Evolutionary conservation across 2,888 invertebrate genomes (phyloP).

Genomic region (Esperia sulphurella): DNA sequence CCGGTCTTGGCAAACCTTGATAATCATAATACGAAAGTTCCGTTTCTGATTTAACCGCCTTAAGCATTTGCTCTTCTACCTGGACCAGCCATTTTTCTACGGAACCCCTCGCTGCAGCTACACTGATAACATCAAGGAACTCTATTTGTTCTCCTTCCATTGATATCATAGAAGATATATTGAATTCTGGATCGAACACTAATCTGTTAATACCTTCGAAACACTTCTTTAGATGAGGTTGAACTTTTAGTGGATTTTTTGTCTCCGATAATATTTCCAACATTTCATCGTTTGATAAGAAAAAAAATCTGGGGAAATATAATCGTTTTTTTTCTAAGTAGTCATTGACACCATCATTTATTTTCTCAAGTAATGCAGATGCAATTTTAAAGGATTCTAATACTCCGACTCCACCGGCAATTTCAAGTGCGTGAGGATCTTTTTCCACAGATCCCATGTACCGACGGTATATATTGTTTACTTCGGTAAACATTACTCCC

Average conservation of each 20-base stretch:
- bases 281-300: conserved; percentile 94
- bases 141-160: conserved; percentile 86
- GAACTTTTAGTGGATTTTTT: conserved; percentile 90
- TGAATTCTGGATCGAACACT: conserved; percentile 83
- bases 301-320: conserved; percentile 93
- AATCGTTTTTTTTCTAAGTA: conserved; percentile 92
- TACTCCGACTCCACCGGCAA: conserved; percentile 83
- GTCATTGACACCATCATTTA: conserved; percentile 89
- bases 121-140: conserved; percentile 81
- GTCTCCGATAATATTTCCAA: conserved; percentile 94
- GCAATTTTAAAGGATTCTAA: conserved; percentile 85
- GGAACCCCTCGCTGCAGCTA: conserved; percentile 86
- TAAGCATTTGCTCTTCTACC: conserved; percentile 90
- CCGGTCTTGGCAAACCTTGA: conserved; percentile 73
- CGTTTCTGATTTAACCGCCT: conserved; percentile 84
- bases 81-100: conserved; percentile 92
- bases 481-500: conserved; percentile 86
- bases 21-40: conserved; percentile 83
- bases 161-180: conserved; percentile 88
- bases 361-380: conserved; percentile 84
- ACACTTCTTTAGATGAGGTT: conserved; percentile 92
- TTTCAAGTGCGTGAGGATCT: conserved; percentile 82
- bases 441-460: conserved; percentile 82
- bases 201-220: conserved; percentile 91
- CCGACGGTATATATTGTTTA: conserved; percentile 83